Conservation (phyloP, 2,888 invertebrate species). For the Ctena decussata region DNA sequence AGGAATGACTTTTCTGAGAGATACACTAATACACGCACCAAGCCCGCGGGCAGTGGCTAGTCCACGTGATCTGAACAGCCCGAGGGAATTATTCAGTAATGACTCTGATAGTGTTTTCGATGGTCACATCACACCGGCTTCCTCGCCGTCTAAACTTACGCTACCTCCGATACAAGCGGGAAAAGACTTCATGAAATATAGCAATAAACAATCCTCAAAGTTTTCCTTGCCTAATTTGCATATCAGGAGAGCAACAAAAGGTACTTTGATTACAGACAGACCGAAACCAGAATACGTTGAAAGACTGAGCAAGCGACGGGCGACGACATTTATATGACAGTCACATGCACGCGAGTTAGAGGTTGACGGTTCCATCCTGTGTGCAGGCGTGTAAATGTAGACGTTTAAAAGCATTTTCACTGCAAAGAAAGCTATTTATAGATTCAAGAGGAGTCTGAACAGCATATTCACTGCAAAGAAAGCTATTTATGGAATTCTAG, state of each 20-base stretch:
- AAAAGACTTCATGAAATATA: conserved; percentile 39
- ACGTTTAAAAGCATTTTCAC: no score
- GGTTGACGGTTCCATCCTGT: no score
- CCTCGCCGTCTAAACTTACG: background rate
- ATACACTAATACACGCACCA: background rate
- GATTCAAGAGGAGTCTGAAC: no score
- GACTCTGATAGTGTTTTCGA: background rate
- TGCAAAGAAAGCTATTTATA: no score
- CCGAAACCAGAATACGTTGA: background rate
- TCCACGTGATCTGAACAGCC: background rate
- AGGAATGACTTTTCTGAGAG: conserved; percentile 27
- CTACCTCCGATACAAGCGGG: conserved; percentile 44
- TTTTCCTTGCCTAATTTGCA: conserved; percentile 30
- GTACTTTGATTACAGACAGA: background rate
- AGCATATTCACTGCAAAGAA: no score
- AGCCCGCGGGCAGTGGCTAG: background rate
- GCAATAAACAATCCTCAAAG: conserved; percentile 12
- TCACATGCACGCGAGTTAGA: background rate
- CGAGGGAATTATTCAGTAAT: background rate
- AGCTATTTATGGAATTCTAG: no score
- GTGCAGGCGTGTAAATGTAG: no score
- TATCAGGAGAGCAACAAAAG: conserved; percentile 45
- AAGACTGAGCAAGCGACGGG: conserved; percentile 33
- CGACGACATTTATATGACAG: conserved; percentile 41
- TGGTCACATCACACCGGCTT: background rate